Evolutionary conservation across 37 sponge, comb jelly and placozoan species (phyloP).

Genomic region (Oscarella lobularis): DNA sequence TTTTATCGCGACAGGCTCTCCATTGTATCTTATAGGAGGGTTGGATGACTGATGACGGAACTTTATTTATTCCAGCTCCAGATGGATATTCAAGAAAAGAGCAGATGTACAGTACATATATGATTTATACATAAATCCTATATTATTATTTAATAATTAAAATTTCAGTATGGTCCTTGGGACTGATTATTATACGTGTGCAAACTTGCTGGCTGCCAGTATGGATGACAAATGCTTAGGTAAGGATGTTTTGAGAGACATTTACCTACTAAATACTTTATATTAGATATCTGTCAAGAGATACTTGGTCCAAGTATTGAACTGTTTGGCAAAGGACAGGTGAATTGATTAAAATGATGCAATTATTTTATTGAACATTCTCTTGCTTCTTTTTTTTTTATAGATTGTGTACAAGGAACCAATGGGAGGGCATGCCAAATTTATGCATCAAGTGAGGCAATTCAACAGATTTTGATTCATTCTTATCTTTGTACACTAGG

Average conservation of each 20-base stretch:
- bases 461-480: background rate
- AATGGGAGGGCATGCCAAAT: slow-evolving; percentile 12
- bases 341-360: background rate
- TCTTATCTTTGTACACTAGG: background rate
- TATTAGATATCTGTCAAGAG: slow-evolving; percentile 5
- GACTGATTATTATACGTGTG: slow-evolving; percentile 8
- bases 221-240: slow-evolving; percentile 11
- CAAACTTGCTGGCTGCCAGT: slow-evolving; percentile 9
- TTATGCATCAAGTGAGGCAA: slow-evolving; percentile 4
- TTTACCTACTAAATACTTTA: too few species aligned
- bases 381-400: background rate
- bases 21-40: slow-evolving; percentile 2
- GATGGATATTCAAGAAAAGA: background rate
- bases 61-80: slow-evolving; percentile 16
- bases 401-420: slow-evolving; percentile 14
- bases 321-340: slow-evolving; percentile 21
- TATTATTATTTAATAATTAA: background rate
- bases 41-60: slow-evolving; percentile 15
- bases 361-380: background rate
- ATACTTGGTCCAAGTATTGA: slow-evolving; percentile 17
- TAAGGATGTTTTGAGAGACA: too few species aligned
- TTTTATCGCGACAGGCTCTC: background rate
- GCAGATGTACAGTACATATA: background rate
- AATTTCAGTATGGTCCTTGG: slow-evolving; percentile 20
- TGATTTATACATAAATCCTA: background rate